Base-by-base conservation (phyloP, 1,140 invertebrate species). In the Octopus sinensis region DNA sequence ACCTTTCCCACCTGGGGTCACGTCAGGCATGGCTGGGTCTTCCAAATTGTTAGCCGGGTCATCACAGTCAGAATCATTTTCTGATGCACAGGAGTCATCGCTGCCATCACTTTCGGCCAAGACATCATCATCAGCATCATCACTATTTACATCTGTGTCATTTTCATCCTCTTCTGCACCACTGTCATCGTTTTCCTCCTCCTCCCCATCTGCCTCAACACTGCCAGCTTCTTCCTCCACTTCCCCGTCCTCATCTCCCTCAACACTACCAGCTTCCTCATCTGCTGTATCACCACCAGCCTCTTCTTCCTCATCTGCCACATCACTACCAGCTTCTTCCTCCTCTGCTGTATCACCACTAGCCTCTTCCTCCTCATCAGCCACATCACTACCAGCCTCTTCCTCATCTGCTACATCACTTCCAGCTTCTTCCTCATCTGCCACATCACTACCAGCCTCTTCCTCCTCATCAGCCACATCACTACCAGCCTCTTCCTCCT, bases 321-420 rank as follows among this genome's bases (percentile, higher is more conserved):
- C 89, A 13, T 92, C 92, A 6, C 90, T 90, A 30, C 93, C 91
- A 17, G 92, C 91, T 13, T 92, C 91, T 43, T 92, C 92, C 6
- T 86, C 84, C 17, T 88, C 87, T 71, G 86, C 85, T 56, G 88
- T 85, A 23, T 86, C 86, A 17, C 87, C 86, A 53, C 86, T 85
- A 9, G 86, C 85, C 13, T 87, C 85, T 54, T 88, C 86, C 53
- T 82, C 83, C 76, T 86, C 84, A 62, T 84, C 86, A 17, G 84
- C 83, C 23, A 85, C 80, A 30, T 82, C 79, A 56, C 82, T 77
- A 12, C 81, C 84, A 71, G 78, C 75, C 30, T 53, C 81, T 43
- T 77, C 82, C 30, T 77, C 75, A 51, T 85, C 82, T 73, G 84
- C 85, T 6, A 79, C 53, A 9, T 17, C 56, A 12, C 17, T 17